These are phyloP conservation scores for Enteromius argenteus DNA, from an alignment of 2,797 vertebrate species.

Conservation along the genomic window DNA sequence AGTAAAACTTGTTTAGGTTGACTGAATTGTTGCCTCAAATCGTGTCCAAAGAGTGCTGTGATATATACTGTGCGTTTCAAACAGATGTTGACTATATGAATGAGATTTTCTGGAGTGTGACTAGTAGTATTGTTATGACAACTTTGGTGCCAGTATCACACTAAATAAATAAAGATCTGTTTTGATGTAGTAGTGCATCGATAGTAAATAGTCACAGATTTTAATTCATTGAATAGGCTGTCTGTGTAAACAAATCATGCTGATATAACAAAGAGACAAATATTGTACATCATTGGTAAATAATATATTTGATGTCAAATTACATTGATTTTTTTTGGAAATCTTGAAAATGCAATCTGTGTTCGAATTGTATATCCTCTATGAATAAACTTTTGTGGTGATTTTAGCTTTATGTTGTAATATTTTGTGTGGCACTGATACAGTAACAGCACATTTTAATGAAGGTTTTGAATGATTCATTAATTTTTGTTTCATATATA, in stretches of 20 bases:
- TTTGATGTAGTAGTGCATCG: conserved; percentile 8
- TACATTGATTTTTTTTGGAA: neutral
- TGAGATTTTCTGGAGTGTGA: conserved; percentile 4
- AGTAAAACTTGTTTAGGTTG: neutral
- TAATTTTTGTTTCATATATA: neutral
- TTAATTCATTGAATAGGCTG: neutral
- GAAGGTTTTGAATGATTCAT: neutral
- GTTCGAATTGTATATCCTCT: conserved; percentile 3
- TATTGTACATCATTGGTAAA: neutral
- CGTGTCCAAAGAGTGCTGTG: conserved; percentile 19
- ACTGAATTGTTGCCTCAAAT: conserved; percentile 7
- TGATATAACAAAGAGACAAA: neutral
- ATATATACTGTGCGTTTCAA: conserved; percentile 15
- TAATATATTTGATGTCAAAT: neutral
- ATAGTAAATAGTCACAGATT: neutral
- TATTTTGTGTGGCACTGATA: neutral
- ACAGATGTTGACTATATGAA: neutral
- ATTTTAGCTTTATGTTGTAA: neutral
- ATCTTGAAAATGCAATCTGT: neutral
- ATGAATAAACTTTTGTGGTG: conserved; percentile 39
- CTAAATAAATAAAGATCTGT: neutral
- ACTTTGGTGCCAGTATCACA: conserved; percentile 4
- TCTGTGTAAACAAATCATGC: neutral
- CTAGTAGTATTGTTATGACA: neutral
- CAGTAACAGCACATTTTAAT: neutral